Evolutionary conservation across 2,888 invertebrate species (phyloP), one percentile per base, ranked within the genome.

Genomic region (Cacoxenus indagator): DNA sequence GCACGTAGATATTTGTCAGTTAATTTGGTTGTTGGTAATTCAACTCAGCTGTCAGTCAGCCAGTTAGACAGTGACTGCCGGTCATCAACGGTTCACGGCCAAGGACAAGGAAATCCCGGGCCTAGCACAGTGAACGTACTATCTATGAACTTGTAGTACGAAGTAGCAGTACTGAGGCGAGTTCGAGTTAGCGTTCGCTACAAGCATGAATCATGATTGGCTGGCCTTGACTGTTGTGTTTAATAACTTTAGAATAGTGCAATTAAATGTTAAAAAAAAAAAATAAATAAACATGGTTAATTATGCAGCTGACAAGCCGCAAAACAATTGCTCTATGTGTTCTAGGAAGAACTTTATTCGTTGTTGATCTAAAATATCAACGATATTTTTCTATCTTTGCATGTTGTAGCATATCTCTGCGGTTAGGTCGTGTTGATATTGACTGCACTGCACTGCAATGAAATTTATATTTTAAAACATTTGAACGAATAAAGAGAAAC

Each of bases 71-170:
- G 73, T 77, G 76, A 80, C 73, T 81, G 73, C 75, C 82, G 80
- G 73, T 75, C 74, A 73, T 75, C 76, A 75, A 80, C 82, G 82
- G 83, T 83, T 82, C 84, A 82, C 75, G 82, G 84, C 74, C 82
- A 82, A 84, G 82, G 82, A 84, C 83, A 84, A 76, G 84, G 78
- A 83, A 82, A 82, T 80, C 81, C 80, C 84, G 24, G 24, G 14
- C 22, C n/a, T 37, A 51, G 43, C 37, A 29, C 24, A 80, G 82
- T 79, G 79, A 79, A 79, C 72, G 27, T 46, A 66, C 66, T 70
- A 72, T 11, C 37, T n/a, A n/a, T n/a, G n/a, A n/a, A n/a, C n/a
- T n/a, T n/a, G n/a, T n/a, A n/a, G n/a, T n/a, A n/a, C n/a, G n/a
- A n/a, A n/a, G n/a, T n/a, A n/a, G n/a, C n/a, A 43, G 14, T 43